phyloP scores from a whole-genome alignment of 2,797 vertebrate genomes.

The Eospalax fontanierii region DNA sequence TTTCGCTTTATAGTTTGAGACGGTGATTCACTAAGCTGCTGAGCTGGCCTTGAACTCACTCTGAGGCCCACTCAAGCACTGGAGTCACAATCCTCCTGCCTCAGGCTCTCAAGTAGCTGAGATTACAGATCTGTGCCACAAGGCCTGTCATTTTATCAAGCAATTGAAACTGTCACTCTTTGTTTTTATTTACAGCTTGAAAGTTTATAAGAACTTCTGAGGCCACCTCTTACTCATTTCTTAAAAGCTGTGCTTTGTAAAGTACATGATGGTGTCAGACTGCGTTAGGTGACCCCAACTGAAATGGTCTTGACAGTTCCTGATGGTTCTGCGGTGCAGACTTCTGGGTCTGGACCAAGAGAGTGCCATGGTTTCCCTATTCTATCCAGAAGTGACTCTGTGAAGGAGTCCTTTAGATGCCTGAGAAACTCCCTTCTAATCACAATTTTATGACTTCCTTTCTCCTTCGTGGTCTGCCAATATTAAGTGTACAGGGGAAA shows the following conservation, averaged over 20 bases:
- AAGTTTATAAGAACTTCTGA: conserved; percentile 2
- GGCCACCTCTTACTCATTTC: neutral
- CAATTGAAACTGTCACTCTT: neutral
- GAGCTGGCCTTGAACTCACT: neutral
- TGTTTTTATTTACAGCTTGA: neutral
- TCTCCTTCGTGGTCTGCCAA: conserved; percentile 47
- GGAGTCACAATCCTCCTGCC: neutral
- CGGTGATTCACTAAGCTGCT: neutral
- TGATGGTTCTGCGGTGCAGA: neutral
- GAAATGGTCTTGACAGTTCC: neutral
- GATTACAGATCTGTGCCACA: neutral
- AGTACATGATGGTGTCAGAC: neutral
- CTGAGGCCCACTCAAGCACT: neutral
- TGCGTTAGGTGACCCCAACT: neutral
- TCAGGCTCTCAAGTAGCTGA: too few relatives aligned
- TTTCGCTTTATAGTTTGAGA: neutral
- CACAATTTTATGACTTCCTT: conserved; percentile 40
- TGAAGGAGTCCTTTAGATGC: conserved; percentile 40
- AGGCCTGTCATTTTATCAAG: neutral
- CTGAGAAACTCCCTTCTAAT: conserved; percentile 54
- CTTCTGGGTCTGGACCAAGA: neutral
- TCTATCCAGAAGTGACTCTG: conserved; percentile 16
- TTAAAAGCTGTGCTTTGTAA: neutral
- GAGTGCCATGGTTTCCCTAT: neutral
- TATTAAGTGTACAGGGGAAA: conserved; percentile 73